A percentile compares a stretch with the other conserved stretches of the same genome.
phyloP scores from a whole-genome alignment of 2,113 vertebrate species.

The Neopipo cinnamomea region DNA sequence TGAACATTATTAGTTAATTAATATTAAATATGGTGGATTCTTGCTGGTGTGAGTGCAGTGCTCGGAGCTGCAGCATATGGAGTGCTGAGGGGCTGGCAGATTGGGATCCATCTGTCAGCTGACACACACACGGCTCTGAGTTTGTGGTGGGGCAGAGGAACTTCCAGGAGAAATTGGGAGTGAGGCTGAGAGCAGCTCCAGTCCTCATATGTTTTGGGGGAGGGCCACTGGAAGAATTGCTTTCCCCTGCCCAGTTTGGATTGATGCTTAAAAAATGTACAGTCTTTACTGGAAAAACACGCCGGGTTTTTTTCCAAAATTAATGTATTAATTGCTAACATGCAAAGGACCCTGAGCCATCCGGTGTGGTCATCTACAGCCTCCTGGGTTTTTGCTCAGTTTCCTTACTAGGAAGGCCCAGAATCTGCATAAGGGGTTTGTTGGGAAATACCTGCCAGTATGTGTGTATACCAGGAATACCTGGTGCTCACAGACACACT shows the following conservation, averaged over 20 bases:
- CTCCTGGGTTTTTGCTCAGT: background rate
- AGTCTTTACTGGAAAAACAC: background rate
- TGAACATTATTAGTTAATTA: background rate
- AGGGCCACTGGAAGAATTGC: background rate
- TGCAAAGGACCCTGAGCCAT: background rate
- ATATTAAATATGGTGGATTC: background rate
- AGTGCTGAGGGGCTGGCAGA: background rate
- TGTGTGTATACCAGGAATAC: background rate
- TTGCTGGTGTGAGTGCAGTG: background rate
- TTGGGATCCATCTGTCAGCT: slow-evolving; percentile 47
- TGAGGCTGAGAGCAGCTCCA: background rate
- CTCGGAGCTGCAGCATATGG: background rate
- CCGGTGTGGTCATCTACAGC: background rate
- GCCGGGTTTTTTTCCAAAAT: background rate
- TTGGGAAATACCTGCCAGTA: background rate
- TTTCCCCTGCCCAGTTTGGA: rapidly evolving
- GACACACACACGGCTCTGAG: background rate
- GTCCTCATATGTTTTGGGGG: rapidly evolving
- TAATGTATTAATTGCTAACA: rapidly evolving
- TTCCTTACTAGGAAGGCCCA: background rate
- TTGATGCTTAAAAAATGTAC: background rate
- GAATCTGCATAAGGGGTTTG: background rate
- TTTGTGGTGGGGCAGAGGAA: background rate
- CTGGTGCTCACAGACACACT: background rate
- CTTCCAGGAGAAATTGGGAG: background rate